Percentiles rank a stretch among this genome's conserved stretches.
These are phyloP conservation scores for Melinopterus prodromus DNA, from an alignment of 2,888 invertebrate species.

Conservation along the genomic window DNA sequence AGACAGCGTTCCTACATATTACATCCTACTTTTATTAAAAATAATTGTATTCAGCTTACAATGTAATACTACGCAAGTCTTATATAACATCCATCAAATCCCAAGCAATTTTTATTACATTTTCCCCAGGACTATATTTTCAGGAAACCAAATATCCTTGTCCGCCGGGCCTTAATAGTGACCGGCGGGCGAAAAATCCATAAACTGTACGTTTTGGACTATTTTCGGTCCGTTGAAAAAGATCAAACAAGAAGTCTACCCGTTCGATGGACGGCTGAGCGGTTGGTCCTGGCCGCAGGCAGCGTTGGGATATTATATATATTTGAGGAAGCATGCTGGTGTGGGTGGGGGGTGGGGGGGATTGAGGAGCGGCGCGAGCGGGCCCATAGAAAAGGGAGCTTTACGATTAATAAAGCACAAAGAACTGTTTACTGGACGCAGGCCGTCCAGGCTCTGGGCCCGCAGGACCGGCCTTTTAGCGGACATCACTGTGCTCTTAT, in stretches of 20 bases:
- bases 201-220: background rate
- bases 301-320: background rate
- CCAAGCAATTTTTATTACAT: background rate
- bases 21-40: background rate
- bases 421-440: conserved; percentile 19
- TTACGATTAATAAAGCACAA: conserved; percentile 22
- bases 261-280: background rate
- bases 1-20: too few relatives aligned
- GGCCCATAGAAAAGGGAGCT: conserved; percentile 12
- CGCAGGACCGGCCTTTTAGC: conserved; percentile 13
- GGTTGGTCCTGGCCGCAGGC: background rate
- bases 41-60: background rate
- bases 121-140: background rate
- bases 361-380: background rate
- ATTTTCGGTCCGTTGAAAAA: conserved; percentile 4
- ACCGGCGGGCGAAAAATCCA: conserved; percentile 4
- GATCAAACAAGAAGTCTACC: conserved; percentile 4
- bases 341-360: background rate
- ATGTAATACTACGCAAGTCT: background rate
- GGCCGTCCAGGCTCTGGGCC: conserved; percentile 10
- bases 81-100: background rate
- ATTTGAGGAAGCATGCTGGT: background rate
- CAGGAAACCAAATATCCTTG: background rate
- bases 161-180: background rate
- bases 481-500: conserved; percentile 15